A percentile compares a stretch with the other conserved stretches of the same genome.
Conservation (phyloP, 2,113 vertebrate genomes). For the Leptobrachium ailaonicum region DNA sequence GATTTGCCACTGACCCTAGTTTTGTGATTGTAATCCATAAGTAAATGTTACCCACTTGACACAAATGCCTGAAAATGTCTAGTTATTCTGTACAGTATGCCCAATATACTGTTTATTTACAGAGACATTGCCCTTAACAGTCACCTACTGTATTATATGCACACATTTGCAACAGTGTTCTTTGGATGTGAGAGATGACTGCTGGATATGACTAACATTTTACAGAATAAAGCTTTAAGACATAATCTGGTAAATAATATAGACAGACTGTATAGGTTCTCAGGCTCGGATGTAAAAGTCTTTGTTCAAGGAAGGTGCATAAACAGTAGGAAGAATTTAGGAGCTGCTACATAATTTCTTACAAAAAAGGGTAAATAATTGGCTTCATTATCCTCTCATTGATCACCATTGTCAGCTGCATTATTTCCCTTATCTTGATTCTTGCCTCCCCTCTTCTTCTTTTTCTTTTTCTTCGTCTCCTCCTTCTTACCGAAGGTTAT, state of each 20-base stretch:
- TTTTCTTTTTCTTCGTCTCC: constrained; percentile 97
- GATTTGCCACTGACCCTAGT: background rate
- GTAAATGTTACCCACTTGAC: background rate
- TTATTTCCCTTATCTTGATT: constrained; percentile 91
- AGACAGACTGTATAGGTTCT: constrained; percentile 73
- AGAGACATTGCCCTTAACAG: constrained; percentile 41
- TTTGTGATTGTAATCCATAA: background rate
- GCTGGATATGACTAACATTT: constrained; percentile 75
- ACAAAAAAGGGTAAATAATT: constrained; percentile 75
- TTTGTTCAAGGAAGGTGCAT: constrained; percentile 64
- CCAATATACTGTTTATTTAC: constrained; percentile 29
- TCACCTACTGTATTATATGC: constrained; percentile 40
- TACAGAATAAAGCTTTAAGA: constrained; percentile 79
- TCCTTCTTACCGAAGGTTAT: constrained; percentile 98
- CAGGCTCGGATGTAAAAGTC: constrained; percentile 71
- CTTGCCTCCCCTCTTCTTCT: constrained; percentile 98
- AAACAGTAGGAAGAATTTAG: constrained; percentile 67
- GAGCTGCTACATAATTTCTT: constrained; percentile 77
- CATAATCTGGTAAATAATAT: constrained; percentile 74
- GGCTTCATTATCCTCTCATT: constrained; percentile 75
- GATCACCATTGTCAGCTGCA: constrained; percentile 87
- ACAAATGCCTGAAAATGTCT: constrained; percentile 12
- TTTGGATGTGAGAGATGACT: constrained; percentile 43
- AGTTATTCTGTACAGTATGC: constrained; percentile 25
- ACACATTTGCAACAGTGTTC: constrained; percentile 39